Evolutionary conservation across 2,113 vertebrate genomes (phyloP).

Genomic region (Sander lucioperca): DNA sequence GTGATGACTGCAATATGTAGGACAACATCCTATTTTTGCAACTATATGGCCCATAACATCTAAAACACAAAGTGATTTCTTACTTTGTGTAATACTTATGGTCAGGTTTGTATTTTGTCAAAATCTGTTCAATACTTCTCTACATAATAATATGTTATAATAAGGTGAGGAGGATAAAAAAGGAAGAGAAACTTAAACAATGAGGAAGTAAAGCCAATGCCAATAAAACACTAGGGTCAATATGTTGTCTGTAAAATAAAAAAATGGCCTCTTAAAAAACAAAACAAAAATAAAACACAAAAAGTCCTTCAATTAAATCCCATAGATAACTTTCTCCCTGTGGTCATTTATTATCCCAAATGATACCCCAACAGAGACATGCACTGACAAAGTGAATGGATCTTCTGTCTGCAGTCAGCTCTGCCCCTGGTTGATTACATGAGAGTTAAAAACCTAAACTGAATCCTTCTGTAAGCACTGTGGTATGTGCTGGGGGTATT

Average conservation of each 20-base stretch:
- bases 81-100: neutral
- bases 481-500: neutral
- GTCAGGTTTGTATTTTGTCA: neutral
- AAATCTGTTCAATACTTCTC: too few species aligned
- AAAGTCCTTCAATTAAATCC: neutral
- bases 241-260: neutral
- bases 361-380: neutral
- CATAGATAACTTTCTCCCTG: neutral
- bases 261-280: neutral
- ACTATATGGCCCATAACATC: too few species aligned
- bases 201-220: neutral
- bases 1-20: too few species aligned
- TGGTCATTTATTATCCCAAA: neutral
- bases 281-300: too few species aligned
- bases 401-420: neutral
- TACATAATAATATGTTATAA: neutral
- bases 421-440: slow-evolving; percentile 16
- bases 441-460: slow-evolving; percentile 7
- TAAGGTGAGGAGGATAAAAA: neutral
- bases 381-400: neutral
- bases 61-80: too few species aligned
- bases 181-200: neutral
- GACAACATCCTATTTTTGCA: too few species aligned
- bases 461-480: slow-evolving; percentile 1
- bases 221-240: too few species aligned